A percentile compares a stretch with the other conserved stretches of the same genome.
phyloP scores from a whole-genome alignment of 1,140 invertebrate species.

The Zaprionus kolodkinae region DNA sequence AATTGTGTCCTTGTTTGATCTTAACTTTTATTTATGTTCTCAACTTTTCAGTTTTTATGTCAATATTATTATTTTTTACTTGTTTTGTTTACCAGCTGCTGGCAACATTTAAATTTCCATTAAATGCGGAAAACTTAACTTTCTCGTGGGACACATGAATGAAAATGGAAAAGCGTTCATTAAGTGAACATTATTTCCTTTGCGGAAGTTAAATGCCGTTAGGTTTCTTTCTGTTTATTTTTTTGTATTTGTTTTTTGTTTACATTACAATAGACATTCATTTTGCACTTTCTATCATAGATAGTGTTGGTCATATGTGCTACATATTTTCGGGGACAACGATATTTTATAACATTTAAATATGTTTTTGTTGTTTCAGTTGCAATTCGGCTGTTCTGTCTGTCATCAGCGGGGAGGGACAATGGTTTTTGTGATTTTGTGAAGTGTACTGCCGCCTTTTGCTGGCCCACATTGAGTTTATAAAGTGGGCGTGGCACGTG shows the following conservation, averaged over 20 bases:
- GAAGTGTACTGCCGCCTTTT: slow-evolving; percentile 64
- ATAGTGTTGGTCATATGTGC: slow-evolving; percentile 6
- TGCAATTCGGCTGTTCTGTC: slow-evolving; percentile 39
- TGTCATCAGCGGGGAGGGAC: slow-evolving; percentile 28
- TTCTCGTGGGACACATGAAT: not conserved
- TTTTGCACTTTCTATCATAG: not conserved
- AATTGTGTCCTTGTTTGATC: not conserved
- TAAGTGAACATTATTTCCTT: slow-evolving; percentile 18
- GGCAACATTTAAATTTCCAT: slow-evolving; percentile 9
- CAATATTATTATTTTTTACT: not conserved
- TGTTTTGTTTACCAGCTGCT: not conserved
- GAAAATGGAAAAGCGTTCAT: slow-evolving; percentile 6
- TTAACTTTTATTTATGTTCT: not conserved
- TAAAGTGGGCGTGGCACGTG: slow-evolving; percentile 14
- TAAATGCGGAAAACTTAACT: not conserved
- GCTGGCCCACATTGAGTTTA: slow-evolving; percentile 23
- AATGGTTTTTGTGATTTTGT: slow-evolving; percentile 73
- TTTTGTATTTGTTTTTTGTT: slow-evolving; percentile 9
- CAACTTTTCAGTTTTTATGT: not conserved
- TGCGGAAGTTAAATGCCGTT: slow-evolving; percentile 11
- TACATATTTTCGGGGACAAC: slow-evolving; percentile 12
- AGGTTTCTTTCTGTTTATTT: slow-evolving; percentile 7
- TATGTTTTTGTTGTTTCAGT: slow-evolving; percentile 19
- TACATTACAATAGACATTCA: slow-evolving; percentile 4
- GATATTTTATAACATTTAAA: slow-evolving; percentile 21